Conservation (phyloP, 1,140 invertebrate species). For the Drosophila murphyi region DNA sequence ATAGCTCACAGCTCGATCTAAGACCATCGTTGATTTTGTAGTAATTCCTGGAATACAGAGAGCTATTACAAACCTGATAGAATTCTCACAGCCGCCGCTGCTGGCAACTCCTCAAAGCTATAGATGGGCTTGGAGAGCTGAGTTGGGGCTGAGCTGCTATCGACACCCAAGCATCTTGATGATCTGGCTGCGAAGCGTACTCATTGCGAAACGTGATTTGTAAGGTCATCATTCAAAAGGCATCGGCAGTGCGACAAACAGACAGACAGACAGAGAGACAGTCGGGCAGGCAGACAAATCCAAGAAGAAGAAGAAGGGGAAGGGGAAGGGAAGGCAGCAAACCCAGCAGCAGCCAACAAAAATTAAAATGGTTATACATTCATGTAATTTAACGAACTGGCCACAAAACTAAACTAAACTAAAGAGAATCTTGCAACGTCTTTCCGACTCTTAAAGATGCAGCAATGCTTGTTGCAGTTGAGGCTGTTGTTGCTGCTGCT, state of each 20-base stretch:
- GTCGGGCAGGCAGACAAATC: slow-evolving; percentile 5
- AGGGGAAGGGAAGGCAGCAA: slow-evolving; percentile 37
- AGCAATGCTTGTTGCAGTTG: slow-evolving; percentile 18
- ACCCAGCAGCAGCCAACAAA: slow-evolving; percentile 40
- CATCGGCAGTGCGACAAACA: slow-evolving; percentile 42
- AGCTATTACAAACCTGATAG: background rate
- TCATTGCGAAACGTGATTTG: slow-evolving; percentile 81
- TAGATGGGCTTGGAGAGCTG: slow-evolving; percentile 42
- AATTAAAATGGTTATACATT: slow-evolving; percentile 83
- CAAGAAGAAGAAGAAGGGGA: background rate
- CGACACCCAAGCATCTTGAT: slow-evolving; percentile 72
- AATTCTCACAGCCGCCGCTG: slow-evolving; percentile 26
- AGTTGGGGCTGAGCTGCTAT: slow-evolving; percentile 37
- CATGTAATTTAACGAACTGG: slow-evolving; percentile 81
- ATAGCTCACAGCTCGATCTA: too few species aligned
- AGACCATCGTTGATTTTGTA: background rate
- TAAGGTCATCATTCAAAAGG: slow-evolving; percentile 83
- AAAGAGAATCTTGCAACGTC: slow-evolving; percentile 43
- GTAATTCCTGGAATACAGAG: background rate
- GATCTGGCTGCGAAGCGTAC: slow-evolving; percentile 52
- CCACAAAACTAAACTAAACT: slow-evolving; percentile 62
- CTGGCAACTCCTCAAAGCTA: background rate
- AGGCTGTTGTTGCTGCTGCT: background rate
- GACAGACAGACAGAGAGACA: background rate
- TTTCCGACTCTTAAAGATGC: slow-evolving; percentile 31